Conservation (phyloP, 64 coral and sea anemone genomes). For the Stylophora pistillata region DNA sequence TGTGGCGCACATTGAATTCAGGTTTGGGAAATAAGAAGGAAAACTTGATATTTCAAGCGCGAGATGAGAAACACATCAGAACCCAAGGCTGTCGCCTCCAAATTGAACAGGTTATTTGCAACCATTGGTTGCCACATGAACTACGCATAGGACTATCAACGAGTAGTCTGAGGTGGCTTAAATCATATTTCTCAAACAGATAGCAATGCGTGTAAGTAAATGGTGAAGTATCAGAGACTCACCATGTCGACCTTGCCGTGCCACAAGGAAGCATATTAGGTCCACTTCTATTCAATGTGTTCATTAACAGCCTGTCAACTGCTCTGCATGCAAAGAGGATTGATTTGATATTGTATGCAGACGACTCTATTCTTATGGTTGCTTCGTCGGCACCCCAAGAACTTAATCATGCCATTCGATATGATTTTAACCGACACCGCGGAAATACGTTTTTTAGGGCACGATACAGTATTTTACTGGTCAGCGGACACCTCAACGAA, state of each 20-base stretch:
- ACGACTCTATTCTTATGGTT: neutral
- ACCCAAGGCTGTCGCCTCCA: slow-evolving; percentile 39
- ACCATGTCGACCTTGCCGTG: neutral
- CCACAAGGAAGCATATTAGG: slow-evolving; percentile 6
- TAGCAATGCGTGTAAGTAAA: slow-evolving; percentile 5
- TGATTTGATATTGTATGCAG: slow-evolving; percentile 1
- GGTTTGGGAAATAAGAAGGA: no score
- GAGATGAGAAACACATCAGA: slow-evolving; percentile 35
- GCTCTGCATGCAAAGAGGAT: neutral
- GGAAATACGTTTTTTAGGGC: no score
- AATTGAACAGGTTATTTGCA: slow-evolving; percentile 58
- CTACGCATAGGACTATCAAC: slow-evolving; percentile 1
- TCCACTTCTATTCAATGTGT: neutral
- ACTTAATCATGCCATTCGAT: neutral
- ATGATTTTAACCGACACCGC: slow-evolving; percentile 7
- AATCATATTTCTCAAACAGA: slow-evolving; percentile 29
- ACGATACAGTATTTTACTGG: no score
- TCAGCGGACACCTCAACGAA: no score
- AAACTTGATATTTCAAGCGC: neutral
- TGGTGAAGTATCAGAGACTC: neutral
- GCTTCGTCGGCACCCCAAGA: neutral
- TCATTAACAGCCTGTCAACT: slow-evolving; percentile 9
- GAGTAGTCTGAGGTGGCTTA: slow-evolving; percentile 14
- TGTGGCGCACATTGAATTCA: slow-evolving; percentile 26
- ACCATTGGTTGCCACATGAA: slow-evolving; percentile 25